phyloP scores from a whole-genome alignment of 2,888 invertebrate genomes.

The Dynastes tityus region DNA sequence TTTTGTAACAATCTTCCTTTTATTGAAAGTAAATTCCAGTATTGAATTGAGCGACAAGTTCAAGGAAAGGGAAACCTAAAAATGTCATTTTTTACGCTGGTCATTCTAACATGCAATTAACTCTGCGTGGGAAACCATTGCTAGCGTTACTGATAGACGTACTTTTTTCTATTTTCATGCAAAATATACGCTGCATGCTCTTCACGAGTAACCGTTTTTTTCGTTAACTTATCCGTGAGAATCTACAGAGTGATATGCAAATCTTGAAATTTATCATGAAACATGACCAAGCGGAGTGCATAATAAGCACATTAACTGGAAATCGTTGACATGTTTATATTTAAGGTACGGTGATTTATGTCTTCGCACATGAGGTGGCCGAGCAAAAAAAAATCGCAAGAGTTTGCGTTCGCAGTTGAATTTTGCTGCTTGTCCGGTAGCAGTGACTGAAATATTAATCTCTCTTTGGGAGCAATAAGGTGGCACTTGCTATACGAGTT shows the following conservation, averaged over 20 bases:
- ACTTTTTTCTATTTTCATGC: neutral
- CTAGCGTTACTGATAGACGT: neutral
- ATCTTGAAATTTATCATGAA: constrained; percentile 3
- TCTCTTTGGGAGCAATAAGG: no score
- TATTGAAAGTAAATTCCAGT: no score
- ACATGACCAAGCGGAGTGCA: neutral
- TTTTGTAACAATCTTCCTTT: no score
- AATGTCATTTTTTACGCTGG: neutral
- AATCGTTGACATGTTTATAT: constrained; percentile 1
- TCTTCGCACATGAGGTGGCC: no score
- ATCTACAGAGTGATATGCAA: constrained; percentile 3
- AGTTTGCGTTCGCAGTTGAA: no score
- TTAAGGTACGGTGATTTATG: constrained; percentile 12
- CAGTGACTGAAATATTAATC: no score
- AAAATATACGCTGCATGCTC: neutral
- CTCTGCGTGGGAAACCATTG: neutral
- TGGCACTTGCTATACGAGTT: no score
- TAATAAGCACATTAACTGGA: neutral
- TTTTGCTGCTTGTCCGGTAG: no score
- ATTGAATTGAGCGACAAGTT: neutral
- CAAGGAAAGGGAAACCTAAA: constrained; percentile 1
- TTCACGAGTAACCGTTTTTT: neutral
- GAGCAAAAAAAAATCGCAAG: no score
- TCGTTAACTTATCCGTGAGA: neutral
- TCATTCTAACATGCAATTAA: neutral